Evolutionary conservation across 2,113 vertebrate genomes (phyloP).

Genomic region (Montifringilla adamsi): DNA sequence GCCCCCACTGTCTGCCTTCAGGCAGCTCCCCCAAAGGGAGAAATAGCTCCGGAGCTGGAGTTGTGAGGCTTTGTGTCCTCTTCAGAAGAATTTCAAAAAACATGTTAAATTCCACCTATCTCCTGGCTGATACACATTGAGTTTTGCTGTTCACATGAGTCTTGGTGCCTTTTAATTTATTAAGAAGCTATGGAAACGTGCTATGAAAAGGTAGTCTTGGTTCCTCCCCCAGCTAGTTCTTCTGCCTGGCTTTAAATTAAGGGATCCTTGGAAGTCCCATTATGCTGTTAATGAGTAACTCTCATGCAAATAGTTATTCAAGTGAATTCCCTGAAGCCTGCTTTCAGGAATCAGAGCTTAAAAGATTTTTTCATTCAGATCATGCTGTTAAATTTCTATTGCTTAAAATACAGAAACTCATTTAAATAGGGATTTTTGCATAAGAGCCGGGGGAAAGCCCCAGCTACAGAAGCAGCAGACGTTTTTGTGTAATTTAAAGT

Average conservation of each 20-base stretch:
- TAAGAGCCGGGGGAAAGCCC: neutral
- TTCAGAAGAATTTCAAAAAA: neutral
- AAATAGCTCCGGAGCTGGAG: neutral
- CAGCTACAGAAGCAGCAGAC: neutral
- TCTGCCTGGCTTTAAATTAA: neutral
- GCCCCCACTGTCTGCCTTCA: neutral
- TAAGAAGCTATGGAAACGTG: neutral
- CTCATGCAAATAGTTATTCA: neutral
- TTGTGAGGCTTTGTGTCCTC: neutral
- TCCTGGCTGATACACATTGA: fast-evolving
- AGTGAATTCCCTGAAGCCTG: neutral
- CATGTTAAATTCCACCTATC: neutral
- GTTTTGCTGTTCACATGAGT: neutral
- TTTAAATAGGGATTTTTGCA: neutral
- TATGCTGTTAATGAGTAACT: constrained; percentile 5
- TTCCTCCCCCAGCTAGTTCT: neutral
- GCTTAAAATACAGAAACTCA: neutral
- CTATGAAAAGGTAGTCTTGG: neutral
- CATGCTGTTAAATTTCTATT: neutral
- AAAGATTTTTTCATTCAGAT: neutral
- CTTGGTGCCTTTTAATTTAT: neutral
- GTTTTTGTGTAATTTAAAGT: neutral
- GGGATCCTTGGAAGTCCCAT: neutral
- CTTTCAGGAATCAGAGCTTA: neutral
- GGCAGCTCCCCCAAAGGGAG: neutral